Evolutionary conservation across 2,797 vertebrate genomes (phyloP).

Genomic region (Myoxocephalus aenaeus): DNA sequence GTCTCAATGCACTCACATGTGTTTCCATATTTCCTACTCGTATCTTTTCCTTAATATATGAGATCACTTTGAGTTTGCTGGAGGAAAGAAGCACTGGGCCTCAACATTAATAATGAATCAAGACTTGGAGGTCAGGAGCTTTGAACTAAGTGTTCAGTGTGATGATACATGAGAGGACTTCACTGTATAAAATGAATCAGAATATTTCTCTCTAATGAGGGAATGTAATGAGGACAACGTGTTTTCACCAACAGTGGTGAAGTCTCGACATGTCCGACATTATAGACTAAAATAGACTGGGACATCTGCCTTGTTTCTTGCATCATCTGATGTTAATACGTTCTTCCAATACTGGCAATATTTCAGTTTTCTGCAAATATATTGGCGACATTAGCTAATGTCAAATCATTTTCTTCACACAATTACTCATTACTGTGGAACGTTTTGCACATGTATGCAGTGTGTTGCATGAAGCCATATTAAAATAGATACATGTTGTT

Average conservation of each 20-base stretch:
- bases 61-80: conserved; percentile 1
- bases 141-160: conserved; percentile 29
- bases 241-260: neutral
- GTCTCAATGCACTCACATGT: no score
- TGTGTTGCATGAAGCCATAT: conserved; percentile 8
- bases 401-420: neutral
- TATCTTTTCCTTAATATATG: neutral
- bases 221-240: neutral
- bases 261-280: neutral
- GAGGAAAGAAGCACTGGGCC: conserved; percentile 29
- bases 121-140: conserved; percentile 26
- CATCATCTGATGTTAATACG: neutral
- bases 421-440: conserved; percentile 20
- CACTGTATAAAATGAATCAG: conserved; percentile 20
- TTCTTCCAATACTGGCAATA: neutral
- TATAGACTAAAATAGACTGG: neutral
- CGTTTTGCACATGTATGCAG: conserved; percentile 25
- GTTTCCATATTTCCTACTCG: no score
- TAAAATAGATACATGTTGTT: neutral
- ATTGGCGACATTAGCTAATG: conserved; percentile 6
- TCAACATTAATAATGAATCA: conserved; percentile 28
- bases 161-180: conserved; percentile 32
- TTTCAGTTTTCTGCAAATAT: neutral
- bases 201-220: conserved; percentile 12
- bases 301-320: neutral